A percentile compares a stretch with the other conserved stretches of the same genome.
phyloP scores from a whole-genome alignment of 2,888 invertebrate genomes.

The Drosophila algonquin region DNA sequence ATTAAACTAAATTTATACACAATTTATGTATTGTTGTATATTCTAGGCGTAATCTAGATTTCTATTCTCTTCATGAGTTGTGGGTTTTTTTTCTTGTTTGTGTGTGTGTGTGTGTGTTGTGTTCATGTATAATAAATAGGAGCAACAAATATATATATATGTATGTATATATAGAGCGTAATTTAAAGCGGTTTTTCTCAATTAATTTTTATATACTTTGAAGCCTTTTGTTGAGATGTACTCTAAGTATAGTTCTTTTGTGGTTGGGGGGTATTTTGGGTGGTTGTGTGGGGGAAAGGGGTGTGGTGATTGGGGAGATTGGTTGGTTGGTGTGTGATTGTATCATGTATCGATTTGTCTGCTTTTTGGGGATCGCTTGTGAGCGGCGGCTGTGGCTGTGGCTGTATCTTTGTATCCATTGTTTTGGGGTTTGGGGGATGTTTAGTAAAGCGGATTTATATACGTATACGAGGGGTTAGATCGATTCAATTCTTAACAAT shows the following conservation, averaged over 20 bases:
- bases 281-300: not conserved
- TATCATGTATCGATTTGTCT: conserved; percentile 45
- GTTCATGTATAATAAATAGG: conserved; percentile 32
- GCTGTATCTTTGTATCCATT: conserved; percentile 16
- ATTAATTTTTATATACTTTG: conserved; percentile 52
- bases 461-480: conserved; percentile 36
- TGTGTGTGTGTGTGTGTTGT: conserved; percentile 19
- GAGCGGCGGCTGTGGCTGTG: not conserved
- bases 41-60: conserved; percentile 33
- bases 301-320: not conserved
- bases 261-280: conserved; percentile 11
- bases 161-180: conserved; percentile 45
- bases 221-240: conserved; percentile 43
- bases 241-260: conserved; percentile 1
- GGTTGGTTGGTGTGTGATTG: conserved; percentile 23
- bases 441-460: conserved; percentile 55
- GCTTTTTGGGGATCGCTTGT: conserved; percentile 22
- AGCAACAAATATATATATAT: conserved; percentile 45
- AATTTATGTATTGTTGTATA: conserved; percentile 17
- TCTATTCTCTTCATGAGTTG: conserved; percentile 22
- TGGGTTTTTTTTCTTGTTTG: conserved; percentile 21
- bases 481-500: conserved; percentile 43
- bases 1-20: conserved; percentile 40
- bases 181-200: conserved; percentile 55
- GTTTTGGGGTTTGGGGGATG: conserved; percentile 8